These are phyloP conservation scores for Elanoides forficatus DNA, from an alignment of 2,113 vertebrate species.

Conservation along the genomic window DNA sequence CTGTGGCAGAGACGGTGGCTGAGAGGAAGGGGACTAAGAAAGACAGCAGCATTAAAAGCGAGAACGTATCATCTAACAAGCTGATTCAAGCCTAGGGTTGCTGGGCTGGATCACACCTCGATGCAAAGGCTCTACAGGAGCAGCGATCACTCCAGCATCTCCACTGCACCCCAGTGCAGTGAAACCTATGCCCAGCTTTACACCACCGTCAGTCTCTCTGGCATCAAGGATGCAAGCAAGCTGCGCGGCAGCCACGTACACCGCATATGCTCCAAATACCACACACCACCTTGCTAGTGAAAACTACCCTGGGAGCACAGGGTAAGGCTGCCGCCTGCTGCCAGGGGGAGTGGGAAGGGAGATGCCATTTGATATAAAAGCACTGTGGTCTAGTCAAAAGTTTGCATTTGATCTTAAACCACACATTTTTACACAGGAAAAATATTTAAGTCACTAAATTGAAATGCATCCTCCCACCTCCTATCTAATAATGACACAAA, in stretches of 20 bases:
- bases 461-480: neutral
- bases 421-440: accelerated
- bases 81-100: slow-evolving; percentile 10
- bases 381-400: neutral
- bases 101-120: neutral
- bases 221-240: neutral
- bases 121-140: neutral
- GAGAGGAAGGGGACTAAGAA: neutral
- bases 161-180: neutral
- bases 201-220: accelerated
- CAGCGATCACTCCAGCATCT: neutral
- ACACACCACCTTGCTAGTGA: neutral
- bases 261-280: accelerated
- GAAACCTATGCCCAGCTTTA: neutral
- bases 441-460: neutral
- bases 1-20: accelerated
- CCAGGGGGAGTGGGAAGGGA: neutral
- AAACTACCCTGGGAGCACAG: accelerated
- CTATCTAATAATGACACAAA: neutral
- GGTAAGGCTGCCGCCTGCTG: neutral
- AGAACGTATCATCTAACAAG: neutral
- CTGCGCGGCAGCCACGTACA: accelerated
- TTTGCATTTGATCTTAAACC: neutral
- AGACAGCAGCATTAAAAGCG: neutral
- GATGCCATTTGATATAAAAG: neutral